These are phyloP conservation scores for Escarpia spicata DNA, from an alignment of 2,888 invertebrate species.

Conservation along the genomic window DNA sequence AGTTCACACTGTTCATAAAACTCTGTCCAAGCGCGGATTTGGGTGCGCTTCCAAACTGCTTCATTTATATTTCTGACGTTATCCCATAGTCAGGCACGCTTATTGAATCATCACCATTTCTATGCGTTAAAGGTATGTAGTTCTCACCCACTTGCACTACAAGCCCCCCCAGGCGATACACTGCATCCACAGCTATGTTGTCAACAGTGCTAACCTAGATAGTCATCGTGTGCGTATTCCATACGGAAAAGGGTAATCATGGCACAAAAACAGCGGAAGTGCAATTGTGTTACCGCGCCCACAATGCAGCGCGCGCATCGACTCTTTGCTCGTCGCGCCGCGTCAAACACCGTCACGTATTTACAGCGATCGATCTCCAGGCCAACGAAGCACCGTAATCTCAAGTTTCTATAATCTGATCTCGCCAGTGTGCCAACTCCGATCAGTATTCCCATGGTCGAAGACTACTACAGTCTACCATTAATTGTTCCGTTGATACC, in stretches of 20 bases:
- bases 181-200: background rate
- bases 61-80: too few relatives aligned
- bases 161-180: too few relatives aligned
- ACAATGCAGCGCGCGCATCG: background rate
- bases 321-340: too few relatives aligned
- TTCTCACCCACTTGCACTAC: too few relatives aligned
- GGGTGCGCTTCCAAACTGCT: too few relatives aligned
- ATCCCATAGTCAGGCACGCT: too few relatives aligned
- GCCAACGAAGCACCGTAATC: background rate
- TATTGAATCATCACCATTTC: too few relatives aligned
- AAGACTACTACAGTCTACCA: background rate
- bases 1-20: too few relatives aligned
- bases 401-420: background rate
- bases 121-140: too few relatives aligned
- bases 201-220: background rate
- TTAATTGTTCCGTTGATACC: background rate
- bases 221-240: background rate
- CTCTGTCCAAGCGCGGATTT: too few relatives aligned
- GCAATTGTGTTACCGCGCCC: background rate
- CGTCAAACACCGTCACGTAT: too few relatives aligned
- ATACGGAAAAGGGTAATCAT: background rate
- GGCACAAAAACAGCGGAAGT: background rate
- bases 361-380: background rate
- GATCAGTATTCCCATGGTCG: background rate
- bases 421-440: background rate